Conservation (phyloP, 2,888 invertebrate genomes). For the Sympetrum striolatum region DNA sequence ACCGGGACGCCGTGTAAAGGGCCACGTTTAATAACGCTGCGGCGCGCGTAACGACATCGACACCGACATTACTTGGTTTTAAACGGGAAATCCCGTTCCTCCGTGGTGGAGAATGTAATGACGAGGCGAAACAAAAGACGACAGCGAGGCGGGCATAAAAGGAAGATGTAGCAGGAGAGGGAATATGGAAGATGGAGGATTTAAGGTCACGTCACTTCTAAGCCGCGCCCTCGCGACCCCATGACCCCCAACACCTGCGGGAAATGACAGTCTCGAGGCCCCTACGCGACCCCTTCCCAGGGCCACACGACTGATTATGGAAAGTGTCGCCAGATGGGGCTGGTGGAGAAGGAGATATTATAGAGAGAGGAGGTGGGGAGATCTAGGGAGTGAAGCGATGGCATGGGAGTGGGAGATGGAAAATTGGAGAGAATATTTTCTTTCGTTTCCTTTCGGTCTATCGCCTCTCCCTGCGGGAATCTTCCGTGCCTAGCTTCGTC, state of each 20-base stretch:
- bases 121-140: not conserved
- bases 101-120: not conserved
- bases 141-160: not conserved
- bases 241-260: not conserved
- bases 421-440: not conserved
- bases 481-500: too few relatives aligned
- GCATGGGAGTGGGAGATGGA: not conserved
- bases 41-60: not conserved
- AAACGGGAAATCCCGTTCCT: not conserved
- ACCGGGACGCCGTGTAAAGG: not conserved
- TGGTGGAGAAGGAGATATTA: not conserved
- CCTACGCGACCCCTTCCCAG: not conserved
- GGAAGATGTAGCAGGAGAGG: not conserved
- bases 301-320: not conserved
- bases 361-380: not conserved
- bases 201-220: not conserved
- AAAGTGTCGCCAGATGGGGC: slow-evolving; percentile 21
- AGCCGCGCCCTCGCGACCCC: slow-evolving; percentile 8
- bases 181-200: not conserved
- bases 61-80: not conserved
- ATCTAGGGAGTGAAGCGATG: not conserved
- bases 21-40: not conserved
- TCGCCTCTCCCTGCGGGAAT: too few relatives aligned
- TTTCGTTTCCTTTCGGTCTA: too few relatives aligned
- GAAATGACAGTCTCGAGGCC: not conserved